phyloP scores from a whole-genome alignment of 2,113 vertebrate genomes.

The Eudyptes chrysolophus region DNA sequence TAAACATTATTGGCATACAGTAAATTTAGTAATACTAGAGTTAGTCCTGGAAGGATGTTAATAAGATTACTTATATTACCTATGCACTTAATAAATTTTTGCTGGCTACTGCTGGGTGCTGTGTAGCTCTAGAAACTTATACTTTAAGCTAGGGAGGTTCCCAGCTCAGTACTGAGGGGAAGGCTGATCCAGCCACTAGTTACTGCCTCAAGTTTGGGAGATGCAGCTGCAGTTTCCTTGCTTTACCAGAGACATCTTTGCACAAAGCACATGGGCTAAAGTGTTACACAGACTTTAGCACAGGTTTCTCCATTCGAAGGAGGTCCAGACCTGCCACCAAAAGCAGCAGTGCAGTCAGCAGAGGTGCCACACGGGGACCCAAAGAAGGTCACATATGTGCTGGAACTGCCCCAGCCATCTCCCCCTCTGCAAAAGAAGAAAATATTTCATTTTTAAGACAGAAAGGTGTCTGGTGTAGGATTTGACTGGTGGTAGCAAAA shows the following conservation, averaged over 20 bases:
- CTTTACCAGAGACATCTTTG: neutral
- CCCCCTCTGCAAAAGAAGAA: neutral
- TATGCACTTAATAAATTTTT: slow-evolving; percentile 26
- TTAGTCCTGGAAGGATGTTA: slow-evolving; percentile 10
- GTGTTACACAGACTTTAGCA: neutral
- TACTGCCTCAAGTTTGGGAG: neutral
- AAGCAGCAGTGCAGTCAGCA: neutral
- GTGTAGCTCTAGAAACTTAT: neutral
- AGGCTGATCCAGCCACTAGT: neutral
- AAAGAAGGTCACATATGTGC: fast-evolving
- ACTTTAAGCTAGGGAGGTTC: neutral
- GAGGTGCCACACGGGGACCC: neutral
- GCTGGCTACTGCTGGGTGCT: neutral
- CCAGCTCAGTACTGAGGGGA: neutral
- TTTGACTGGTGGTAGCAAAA: neutral
- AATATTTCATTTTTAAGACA: neutral
- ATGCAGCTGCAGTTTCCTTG: neutral
- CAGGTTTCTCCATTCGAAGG: neutral
- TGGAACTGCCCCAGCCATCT: neutral
- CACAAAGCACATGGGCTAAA: neutral
- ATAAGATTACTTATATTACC: slow-evolving; percentile 48
- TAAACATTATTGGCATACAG: slow-evolving; percentile 8
- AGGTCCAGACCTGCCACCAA: neutral
- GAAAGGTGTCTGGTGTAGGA: neutral
- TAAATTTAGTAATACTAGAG: slow-evolving; percentile 15